Evolutionary conservation across 2,888 invertebrate species (phyloP), one percentile per base, ranked within the genome.

Genomic region (Chloromyia formosa): DNA sequence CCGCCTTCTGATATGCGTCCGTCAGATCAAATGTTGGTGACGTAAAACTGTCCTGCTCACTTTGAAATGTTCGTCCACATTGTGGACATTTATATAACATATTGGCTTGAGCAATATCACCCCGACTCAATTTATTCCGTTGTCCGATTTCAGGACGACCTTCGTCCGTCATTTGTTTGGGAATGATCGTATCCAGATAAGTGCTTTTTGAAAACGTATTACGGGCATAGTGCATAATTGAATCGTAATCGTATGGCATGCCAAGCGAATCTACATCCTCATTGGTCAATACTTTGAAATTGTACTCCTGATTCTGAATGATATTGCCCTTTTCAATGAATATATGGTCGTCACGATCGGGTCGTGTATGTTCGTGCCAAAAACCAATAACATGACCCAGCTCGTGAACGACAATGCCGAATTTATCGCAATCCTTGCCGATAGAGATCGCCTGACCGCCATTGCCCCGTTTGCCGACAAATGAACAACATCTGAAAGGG

Each of bases 341-440:
- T 78, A 99, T 98, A 85, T 98, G 97, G 77, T 93, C 91, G 83
- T 98, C 98, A 66, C 99, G 87, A 85, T 99, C 99, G 0, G 98
- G 98, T 58, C 98, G 88, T 0, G 98, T 98, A 85, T 99, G 98
- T 84, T 99, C 98, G 85, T 99, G 98, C 98, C 98, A 98, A 87
- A 98, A 98, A 74, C 98, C 98, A 35, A 98, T 94, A 78, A 96
- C 96, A 85, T 96, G 96, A 3, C 98, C 97, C 78, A 98, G 86
- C 84, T 98, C 98, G 85, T 98, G 98, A 1, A 98, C 97, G 61
- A 98, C 97, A 78, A 98, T 98, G 73, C 98, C 98, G 83, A 98
- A 98, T 87, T 98, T 98, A 87, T 98, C 98, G 84, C 98, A 98
- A 87, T 98, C 97, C 86, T 97, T 97, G 3, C 98, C 97, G 78